Percentiles rank a stretch among this genome's conserved stretches.
Evolutionary conservation across 1,140 invertebrate genomes (phyloP).

Genomic region (Brachionus rubens): DNA sequence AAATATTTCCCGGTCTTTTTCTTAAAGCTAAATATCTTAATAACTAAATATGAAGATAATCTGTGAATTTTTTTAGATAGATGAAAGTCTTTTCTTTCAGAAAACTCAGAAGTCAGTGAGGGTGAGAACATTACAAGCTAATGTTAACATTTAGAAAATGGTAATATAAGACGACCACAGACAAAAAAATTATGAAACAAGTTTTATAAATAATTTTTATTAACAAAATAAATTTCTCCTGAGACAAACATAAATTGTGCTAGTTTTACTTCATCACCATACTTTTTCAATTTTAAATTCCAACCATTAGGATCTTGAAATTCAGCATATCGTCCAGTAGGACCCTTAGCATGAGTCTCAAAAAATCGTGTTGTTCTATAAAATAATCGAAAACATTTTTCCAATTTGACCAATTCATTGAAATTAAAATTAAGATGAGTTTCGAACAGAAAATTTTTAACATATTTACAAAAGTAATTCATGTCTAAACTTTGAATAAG

Average conservation of each 20-base stretch:
- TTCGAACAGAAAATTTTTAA: background rate
- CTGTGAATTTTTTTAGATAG: too few relatives aligned
- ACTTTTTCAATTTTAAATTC: background rate
- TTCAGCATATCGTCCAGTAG: background rate
- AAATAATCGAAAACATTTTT: background rate
- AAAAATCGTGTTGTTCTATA: background rate
- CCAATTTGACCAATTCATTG: background rate
- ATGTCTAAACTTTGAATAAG: background rate
- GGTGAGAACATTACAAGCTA: too few relatives aligned
- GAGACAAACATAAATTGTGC: background rate
- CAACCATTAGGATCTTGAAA: background rate
- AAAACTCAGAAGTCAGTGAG: too few relatives aligned
- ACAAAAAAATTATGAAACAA: too few relatives aligned
- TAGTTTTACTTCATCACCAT: background rate
- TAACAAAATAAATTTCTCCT: background rate
- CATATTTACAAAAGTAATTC: background rate
- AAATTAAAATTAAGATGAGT: background rate
- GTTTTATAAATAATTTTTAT: background rate
- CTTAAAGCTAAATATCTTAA: too few relatives aligned
- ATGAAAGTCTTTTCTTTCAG: too few relatives aligned
- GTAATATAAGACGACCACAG: too few relatives aligned
- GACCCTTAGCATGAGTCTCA: background rate
- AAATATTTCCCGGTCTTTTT: too few relatives aligned
- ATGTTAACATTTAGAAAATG: too few relatives aligned
- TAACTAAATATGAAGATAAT: too few relatives aligned